A percentile compares a stretch with the other conserved stretches of the same genome.
phyloP scores from a whole-genome alignment of 2,888 invertebrate species.

The Sinelater perroti region DNA sequence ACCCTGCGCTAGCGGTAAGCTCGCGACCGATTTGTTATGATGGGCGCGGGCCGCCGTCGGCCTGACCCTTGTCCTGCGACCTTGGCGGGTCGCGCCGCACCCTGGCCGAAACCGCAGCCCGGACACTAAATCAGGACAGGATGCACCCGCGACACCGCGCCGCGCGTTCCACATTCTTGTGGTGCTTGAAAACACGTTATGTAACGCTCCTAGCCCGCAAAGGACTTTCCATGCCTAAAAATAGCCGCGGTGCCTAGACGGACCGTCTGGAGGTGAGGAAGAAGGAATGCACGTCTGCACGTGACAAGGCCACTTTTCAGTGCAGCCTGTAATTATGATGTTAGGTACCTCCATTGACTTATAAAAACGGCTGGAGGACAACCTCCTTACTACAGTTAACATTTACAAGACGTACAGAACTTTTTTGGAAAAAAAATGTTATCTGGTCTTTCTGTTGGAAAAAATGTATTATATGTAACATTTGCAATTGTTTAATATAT shows the following conservation, averaged over 20 bases:
- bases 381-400: too few relatives aligned
- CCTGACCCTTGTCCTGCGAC: too few relatives aligned
- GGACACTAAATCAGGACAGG: too few relatives aligned
- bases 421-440: too few relatives aligned
- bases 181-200: conserved; percentile 30
- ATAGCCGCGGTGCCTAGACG: conserved; percentile 46
- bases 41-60: conserved; percentile 1
- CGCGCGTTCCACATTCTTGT: conserved; percentile 26
- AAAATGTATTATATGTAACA: too few relatives aligned
- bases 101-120: too few relatives aligned
- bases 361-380: conserved; percentile 12
- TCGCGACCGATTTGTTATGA: conserved; percentile 30
- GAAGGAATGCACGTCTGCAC: conserved; percentile 48
- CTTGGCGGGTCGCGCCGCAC: too few relatives aligned
- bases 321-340: conserved; percentile 43
- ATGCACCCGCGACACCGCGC: too few relatives aligned
- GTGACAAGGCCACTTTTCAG: conserved; percentile 48
- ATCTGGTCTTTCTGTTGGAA: too few relatives aligned
- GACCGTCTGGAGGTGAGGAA: conserved; percentile 50
- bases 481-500: too few relatives aligned
- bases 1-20: conserved; percentile 30
- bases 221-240: conserved; percentile 44
- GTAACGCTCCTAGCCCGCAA: conserved; percentile 39
- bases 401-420: too few relatives aligned
- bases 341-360: conserved; percentile 30